Percentiles rank a stretch among this genome's conserved stretches.
phyloP scores from a whole-genome alignment of 2,888 invertebrate genomes.

The Halictus ligatus region DNA sequence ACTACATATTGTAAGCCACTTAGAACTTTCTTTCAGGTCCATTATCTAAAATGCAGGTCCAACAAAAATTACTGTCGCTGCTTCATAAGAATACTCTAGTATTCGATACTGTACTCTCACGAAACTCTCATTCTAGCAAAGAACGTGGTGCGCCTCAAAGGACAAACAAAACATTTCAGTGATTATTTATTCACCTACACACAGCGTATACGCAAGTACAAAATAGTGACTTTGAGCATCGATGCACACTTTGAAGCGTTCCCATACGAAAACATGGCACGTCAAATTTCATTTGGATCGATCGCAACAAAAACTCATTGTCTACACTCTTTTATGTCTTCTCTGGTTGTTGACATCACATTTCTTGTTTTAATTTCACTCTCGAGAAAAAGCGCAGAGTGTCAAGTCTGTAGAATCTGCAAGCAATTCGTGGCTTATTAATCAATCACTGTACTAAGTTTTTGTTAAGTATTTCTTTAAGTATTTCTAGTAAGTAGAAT shows the following conservation, averaged over 20 bases:
- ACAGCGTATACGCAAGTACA: not conserved
- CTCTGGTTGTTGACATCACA: not conserved
- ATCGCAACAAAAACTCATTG: not conserved
- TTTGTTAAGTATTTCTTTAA: no score
- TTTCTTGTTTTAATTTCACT: not conserved
- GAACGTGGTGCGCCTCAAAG: not conserved
- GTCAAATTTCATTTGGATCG: not conserved
- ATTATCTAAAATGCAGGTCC: not conserved
- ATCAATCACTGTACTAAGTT: no score
- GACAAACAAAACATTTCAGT: not conserved
- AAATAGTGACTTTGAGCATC: not conserved
- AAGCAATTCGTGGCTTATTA: no score
- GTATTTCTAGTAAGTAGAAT: no score
- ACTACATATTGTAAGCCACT: no score
- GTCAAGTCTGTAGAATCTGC: no score
- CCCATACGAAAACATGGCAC: not conserved
- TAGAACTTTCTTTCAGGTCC: not conserved
- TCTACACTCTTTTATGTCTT: not conserved
- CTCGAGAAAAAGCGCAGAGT: no score
- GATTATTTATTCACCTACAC: not conserved
- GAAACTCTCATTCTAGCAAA: not conserved
- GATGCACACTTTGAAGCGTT: not conserved
- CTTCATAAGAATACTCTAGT: not conserved
- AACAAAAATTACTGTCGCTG: not conserved
- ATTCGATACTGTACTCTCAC: not conserved